A percentile compares a stretch with the other conserved stretches of the same genome.
Evolutionary conservation across 1,140 invertebrate genomes (phyloP).

Genomic region (Trichomalopsis sarcophagae): DNA sequence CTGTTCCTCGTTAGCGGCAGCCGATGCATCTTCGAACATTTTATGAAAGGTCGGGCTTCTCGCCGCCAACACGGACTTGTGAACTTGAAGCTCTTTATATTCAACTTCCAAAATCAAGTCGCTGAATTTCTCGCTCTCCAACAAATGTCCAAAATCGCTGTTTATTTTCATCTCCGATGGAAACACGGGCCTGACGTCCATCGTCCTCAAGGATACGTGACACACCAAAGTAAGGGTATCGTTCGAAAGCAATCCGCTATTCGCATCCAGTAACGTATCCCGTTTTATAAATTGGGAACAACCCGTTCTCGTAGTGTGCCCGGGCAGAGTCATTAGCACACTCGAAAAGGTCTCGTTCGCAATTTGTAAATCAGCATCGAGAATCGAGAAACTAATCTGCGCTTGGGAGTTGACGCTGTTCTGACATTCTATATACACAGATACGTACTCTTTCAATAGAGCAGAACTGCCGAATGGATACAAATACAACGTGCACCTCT

Average conservation of each 20-base stretch:
- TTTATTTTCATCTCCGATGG: background rate
- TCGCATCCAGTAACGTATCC: background rate
- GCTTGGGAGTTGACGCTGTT: too few relatives aligned
- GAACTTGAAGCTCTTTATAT: background rate
- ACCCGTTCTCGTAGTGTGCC: too few relatives aligned
- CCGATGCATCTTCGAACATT: background rate
- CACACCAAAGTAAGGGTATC: background rate
- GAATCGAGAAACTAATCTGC: too few relatives aligned
- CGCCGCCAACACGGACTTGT: background rate
- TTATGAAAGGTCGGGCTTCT: background rate
- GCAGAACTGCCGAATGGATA: too few relatives aligned
- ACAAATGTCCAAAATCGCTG: background rate
- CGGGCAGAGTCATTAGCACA: too few relatives aligned
- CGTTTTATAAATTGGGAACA: background rate
- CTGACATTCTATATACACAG: too few relatives aligned
- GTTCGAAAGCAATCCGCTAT: background rate
- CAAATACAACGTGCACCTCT: too few relatives aligned
- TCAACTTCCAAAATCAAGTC: background rate
- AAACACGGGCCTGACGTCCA: background rate
- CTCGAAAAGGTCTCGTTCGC: too few relatives aligned
- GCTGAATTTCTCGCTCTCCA: background rate
- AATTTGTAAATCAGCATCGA: too few relatives aligned
- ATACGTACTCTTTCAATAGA: too few relatives aligned
- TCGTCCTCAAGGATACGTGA: background rate
- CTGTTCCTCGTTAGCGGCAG: background rate